Conservation (phyloP, 2,888 invertebrate species). For the Periphyllus acericola region DNA sequence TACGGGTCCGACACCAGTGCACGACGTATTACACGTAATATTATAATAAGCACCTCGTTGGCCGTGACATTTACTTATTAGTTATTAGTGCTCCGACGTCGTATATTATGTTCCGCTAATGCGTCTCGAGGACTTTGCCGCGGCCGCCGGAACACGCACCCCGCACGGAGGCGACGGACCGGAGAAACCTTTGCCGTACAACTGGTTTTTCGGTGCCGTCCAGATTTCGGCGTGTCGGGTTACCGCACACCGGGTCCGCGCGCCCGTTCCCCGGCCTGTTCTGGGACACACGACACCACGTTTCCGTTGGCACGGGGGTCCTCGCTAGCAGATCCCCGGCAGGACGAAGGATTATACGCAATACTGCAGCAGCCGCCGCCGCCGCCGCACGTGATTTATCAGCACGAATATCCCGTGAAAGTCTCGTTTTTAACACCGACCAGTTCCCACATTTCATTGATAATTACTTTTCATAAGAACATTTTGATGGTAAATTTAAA, state of each 20-base stretch:
- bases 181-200: constrained; percentile 16
- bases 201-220: constrained; percentile 28
- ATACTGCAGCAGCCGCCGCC: too few species aligned
- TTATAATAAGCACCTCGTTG: constrained; percentile 5
- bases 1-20: not conserved
- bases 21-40: not conserved
- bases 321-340: not conserved
- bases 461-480: too few species aligned
- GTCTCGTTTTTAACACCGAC: too few species aligned
- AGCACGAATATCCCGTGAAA: too few species aligned
- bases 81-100: not conserved
- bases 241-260: not conserved
- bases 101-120: not conserved
- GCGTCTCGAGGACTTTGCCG: too few species aligned
- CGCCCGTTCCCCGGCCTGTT: not conserved
- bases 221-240: constrained; percentile 28
- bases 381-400: not conserved
- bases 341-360: not conserved
- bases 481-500: too few species aligned
- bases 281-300: constrained; percentile 27
- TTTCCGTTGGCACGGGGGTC: constrained; percentile 12
- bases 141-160: not conserved
- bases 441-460: too few species aligned
- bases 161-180: not conserved
- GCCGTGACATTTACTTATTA: constrained; percentile 11